Conservation (phyloP, 37 sponge, comb jelly and placozoan species). For the Bolinopsis microptera region DNA sequence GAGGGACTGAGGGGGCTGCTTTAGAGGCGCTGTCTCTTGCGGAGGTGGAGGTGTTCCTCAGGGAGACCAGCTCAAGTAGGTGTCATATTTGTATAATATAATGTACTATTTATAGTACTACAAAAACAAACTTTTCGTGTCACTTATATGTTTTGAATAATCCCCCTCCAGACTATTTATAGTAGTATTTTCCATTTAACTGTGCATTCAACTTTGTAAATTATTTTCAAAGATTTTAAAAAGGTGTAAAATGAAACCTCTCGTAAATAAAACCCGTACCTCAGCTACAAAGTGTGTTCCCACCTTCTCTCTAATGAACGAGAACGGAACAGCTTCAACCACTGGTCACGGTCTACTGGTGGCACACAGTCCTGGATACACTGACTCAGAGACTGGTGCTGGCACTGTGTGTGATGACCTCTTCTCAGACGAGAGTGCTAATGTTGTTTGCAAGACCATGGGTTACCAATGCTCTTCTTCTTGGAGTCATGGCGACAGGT, state of each 20-base stretch:
- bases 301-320: neutral
- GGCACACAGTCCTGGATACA: neutral
- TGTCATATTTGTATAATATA: too few relatives aligned
- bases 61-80: neutral
- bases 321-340: neutral
- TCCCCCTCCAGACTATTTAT: too few relatives aligned
- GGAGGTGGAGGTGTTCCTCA: neutral
- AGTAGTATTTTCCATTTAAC: too few relatives aligned
- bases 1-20: neutral
- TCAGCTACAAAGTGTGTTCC: neutral
- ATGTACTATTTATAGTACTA: too few relatives aligned
- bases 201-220: too few relatives aligned
- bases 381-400: neutral
- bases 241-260: too few relatives aligned
- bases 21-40: neutral
- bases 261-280: too few relatives aligned
- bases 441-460: neutral
- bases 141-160: too few relatives aligned
- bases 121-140: too few relatives aligned
- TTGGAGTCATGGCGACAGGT: neutral
- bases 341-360: neutral
- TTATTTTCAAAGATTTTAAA: too few relatives aligned
- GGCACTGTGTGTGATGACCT: conserved; percentile 4
- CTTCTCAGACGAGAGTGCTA: neutral
- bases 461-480: neutral